Conservation (phyloP, 2,888 invertebrate species). For the Steinernema hermaphroditum region DNA sequence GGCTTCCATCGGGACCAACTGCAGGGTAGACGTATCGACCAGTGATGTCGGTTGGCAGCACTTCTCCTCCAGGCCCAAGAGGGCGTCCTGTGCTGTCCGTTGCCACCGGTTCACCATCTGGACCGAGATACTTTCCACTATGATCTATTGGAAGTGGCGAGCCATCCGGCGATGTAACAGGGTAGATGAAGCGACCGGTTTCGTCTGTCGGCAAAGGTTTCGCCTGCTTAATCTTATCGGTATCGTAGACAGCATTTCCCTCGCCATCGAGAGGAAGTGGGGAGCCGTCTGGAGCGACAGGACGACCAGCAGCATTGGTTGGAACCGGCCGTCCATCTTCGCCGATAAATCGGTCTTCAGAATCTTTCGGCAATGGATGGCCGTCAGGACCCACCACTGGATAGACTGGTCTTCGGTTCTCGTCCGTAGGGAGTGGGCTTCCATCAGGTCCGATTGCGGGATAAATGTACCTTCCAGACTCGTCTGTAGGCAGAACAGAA, state of each 20-base stretch:
- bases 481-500: conserved; percentile 38
- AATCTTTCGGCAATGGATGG: conserved; percentile 36
- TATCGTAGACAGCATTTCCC: conserved; percentile 36
- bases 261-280: conserved; percentile 33
- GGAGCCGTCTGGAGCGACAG: conserved; percentile 38
- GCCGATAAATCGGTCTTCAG: conserved; percentile 18
- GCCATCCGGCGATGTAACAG: background rate
- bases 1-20: conserved; percentile 38
- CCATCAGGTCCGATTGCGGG: conserved; percentile 44
- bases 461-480: conserved; percentile 29
- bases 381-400: conserved; percentile 36
- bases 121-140: background rate
- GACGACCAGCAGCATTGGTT: conserved; percentile 40
- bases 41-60: conserved; percentile 44
- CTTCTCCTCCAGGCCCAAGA: conserved; percentile 49
- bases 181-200: conserved; percentile 35
- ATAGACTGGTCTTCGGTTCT: conserved; percentile 32
- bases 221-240: conserved; percentile 18
- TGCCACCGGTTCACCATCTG: background rate
- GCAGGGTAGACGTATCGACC: conserved; percentile 30
- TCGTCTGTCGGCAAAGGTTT: conserved; percentile 18
- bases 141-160: background rate
- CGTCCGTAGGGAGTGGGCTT: conserved; percentile 44
- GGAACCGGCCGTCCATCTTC: conserved; percentile 38
- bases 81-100: background rate